Conservation (phyloP, 1,140 invertebrate genomes). For the Macrobrachium nipponense region DNA sequence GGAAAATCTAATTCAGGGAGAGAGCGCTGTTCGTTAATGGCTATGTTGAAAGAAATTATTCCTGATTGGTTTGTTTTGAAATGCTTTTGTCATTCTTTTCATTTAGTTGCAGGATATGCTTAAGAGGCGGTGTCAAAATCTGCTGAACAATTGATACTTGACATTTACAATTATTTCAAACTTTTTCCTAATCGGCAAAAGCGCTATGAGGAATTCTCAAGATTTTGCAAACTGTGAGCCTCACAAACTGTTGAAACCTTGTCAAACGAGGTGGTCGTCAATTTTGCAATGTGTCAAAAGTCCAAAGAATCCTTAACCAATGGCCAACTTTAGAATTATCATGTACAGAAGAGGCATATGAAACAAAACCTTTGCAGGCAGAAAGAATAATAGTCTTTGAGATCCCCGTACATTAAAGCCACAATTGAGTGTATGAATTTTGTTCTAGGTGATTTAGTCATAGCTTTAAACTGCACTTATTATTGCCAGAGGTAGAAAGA, state of each 20-base stretch:
- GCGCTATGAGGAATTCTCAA: slow-evolving; percentile 19
- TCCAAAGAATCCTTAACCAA: not conserved
- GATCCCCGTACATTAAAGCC: slow-evolving; percentile 15
- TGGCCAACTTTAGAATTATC: slow-evolving; percentile 19
- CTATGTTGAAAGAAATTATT: slow-evolving; percentile 9
- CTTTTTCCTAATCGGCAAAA: slow-evolving; percentile 23
- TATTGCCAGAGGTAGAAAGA: slow-evolving; percentile 20
- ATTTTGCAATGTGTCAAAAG: no score
- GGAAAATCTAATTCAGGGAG: slow-evolving; percentile 21
- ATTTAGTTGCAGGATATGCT: slow-evolving; percentile 26
- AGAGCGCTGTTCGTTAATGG: slow-evolving; percentile 9
- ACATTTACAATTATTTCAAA: slow-evolving; percentile 25
- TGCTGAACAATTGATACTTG: slow-evolving; percentile 15
- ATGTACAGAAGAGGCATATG: not conserved
- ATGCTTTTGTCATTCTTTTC: slow-evolving; percentile 25
- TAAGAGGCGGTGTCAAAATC: slow-evolving; percentile 25
- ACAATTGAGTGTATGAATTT: slow-evolving; percentile 18
- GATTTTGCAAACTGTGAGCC: slow-evolving; percentile 17
- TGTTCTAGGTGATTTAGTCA: slow-evolving; percentile 19
- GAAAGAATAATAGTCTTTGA: slow-evolving; percentile 8
- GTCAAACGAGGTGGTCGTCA: slow-evolving; percentile 30
- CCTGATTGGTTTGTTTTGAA: slow-evolving; percentile 26
- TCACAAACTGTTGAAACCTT: slow-evolving; percentile 29
- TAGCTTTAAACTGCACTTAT: slow-evolving; percentile 15
- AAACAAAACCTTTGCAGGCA: slow-evolving; percentile 19